Evolutionary conservation across 2,113 vertebrate genomes (phyloP).

Genomic region (Lepus americanus): DNA sequence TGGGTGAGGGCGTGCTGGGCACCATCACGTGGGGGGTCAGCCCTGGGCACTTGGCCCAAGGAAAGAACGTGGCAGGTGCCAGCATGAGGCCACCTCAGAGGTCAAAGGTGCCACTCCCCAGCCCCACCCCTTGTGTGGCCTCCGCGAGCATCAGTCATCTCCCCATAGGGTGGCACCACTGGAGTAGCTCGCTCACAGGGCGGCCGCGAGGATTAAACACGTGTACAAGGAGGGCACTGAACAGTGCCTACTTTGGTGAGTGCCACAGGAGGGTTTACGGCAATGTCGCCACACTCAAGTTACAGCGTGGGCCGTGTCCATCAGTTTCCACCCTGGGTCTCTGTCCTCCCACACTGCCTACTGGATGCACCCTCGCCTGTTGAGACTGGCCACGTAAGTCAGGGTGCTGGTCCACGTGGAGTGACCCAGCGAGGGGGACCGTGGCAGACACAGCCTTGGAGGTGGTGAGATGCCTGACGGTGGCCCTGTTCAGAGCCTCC

Average conservation of each 20-base stretch:
- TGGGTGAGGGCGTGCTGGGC: rapidly evolving
- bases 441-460: background rate
- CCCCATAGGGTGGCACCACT: too few species aligned
- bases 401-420: background rate
- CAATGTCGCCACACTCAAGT: rapidly evolving
- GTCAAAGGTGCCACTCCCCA: background rate
- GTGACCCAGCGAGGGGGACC: background rate
- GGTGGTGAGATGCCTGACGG: background rate
- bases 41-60: rapidly evolving
- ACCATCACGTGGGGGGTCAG: background rate
- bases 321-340: rapidly evolving
- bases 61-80: rapidly evolving
- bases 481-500: background rate
- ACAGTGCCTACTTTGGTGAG: background rate
- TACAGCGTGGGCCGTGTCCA: rapidly evolving
- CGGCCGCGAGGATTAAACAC: rapidly evolving
- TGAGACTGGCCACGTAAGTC: rapidly evolving
- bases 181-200: background rate
- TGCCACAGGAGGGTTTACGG: rapidly evolving
- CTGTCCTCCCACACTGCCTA: background rate
- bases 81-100: rapidly evolving
- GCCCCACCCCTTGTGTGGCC: rapidly evolving
- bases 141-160: too few species aligned
- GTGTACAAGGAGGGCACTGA: rapidly evolving
- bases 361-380: background rate